These are phyloP conservation scores for Selene dorsalis DNA, from an alignment of 2,797 vertebrate species.

Conservation along the genomic window DNA sequence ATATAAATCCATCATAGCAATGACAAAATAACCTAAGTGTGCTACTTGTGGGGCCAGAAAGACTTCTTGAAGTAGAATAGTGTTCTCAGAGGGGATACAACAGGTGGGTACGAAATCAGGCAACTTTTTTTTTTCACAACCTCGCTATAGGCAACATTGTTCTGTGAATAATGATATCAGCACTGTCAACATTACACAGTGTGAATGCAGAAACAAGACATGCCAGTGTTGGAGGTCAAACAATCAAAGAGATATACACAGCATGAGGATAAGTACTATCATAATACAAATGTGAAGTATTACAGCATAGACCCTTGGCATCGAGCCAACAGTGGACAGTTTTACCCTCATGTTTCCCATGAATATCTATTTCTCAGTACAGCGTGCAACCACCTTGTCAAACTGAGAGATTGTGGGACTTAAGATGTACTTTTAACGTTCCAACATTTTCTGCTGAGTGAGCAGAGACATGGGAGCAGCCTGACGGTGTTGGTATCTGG, in stretches of 20 bases:
- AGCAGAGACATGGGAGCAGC: conserved; percentile 46
- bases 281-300: conserved; percentile 29
- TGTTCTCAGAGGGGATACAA: neutral
- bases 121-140: neutral
- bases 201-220: neutral
- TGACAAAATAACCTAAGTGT: neutral
- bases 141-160: neutral
- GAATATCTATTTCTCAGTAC: conserved; percentile 48
- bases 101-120: neutral
- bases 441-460: conserved; percentile 45
- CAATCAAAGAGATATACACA: neutral
- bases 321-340: neutral
- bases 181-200: neutral
- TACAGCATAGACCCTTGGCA: conserved; percentile 24
- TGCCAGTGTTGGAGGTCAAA: neutral
- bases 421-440: conserved; percentile 48
- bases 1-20: conserved; percentile 33
- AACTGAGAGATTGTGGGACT: conserved; percentile 28
- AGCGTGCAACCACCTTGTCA: conserved; percentile 1
- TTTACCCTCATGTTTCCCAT: conserved; percentile 48
- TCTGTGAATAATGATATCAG: neutral
- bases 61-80: neutral
- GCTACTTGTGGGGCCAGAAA: neutral
- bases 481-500: conserved; percentile 46
- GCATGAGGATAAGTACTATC: neutral